phyloP scores from a whole-genome alignment of 2,113 vertebrate species.

The Theristicus caerulescens region DNA sequence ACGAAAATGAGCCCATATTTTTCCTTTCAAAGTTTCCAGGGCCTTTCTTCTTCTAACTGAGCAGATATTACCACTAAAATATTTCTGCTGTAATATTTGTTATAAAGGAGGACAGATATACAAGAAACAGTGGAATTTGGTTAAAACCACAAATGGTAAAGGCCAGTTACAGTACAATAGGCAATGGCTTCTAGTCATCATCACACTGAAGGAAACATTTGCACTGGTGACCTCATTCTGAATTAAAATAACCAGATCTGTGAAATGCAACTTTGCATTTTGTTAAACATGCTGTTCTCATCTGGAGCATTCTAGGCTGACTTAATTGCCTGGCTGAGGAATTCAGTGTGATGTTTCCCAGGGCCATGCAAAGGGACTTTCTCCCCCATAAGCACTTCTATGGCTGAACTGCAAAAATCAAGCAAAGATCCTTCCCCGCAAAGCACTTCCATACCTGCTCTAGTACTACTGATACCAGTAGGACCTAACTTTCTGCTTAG shows the following conservation, averaged over 20 bases:
- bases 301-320: not conserved
- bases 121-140: not conserved
- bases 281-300: not conserved
- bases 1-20: not conserved
- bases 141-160: not conserved
- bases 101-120: not conserved
- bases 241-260: constrained; percentile 28
- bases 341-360: constrained; percentile 19
- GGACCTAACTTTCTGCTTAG: not conserved
- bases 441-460: not conserved
- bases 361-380: not conserved
- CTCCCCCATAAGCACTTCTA: not conserved
- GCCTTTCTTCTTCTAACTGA: not conserved
- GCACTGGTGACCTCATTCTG: not conserved
- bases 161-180: not conserved
- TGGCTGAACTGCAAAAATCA: not conserved
- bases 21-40: constrained; percentile 7
- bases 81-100: not conserved
- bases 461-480: not conserved
- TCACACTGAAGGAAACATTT: not conserved
- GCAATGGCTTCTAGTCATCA: not conserved
- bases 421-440: not conserved
- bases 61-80: not conserved
- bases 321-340: constrained; percentile 19
- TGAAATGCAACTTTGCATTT: constrained; percentile 24